Base-by-base conservation (phyloP, 2,797 vertebrate species). In the Anas flavirostris region DNA sequence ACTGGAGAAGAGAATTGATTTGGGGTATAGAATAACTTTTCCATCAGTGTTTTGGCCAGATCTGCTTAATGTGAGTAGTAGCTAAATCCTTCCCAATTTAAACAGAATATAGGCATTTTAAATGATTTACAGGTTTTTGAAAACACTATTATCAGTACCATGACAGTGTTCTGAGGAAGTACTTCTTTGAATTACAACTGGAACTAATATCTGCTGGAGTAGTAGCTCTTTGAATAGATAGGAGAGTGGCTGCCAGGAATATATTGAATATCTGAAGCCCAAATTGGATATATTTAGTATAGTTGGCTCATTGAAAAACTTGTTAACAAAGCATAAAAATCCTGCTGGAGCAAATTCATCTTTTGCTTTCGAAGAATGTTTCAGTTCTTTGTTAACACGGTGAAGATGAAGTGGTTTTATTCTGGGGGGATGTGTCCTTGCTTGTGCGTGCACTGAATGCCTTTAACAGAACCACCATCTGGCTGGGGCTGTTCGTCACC, bases 231-330 rank as follows among this genome's bases (percentile, higher is more conserved):
- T 92, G 0, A 4, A 41, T 66, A 62, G 0, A 0, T 59, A 76
- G 69, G 46, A 84, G 70, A 84, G 31, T 69, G 75, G 89, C 85
- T 96, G 95, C 92, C 93, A 94, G 85, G 73, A 94, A 17, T 91
- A 90, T 88, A 86, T 88, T 86, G 92, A 86, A 73, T 90, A 81
- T 86, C 82, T 86, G 77, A 95, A 94, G 59, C 63, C 46, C 59
- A 63, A 37, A 90, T 78, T 91, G 74, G 77, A 78, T 88, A 23
- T 69, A 92, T 43, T 69, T 55, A 90, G 56, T 82, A 70, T 86
- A 14, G 46, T 7, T 95, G 89, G 92, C 92, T 95, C 80, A 86
- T 88, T 91, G 76, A 94, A 0, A 81, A 86, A 86, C 50, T 81
- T 90, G 53, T 16, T 91, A 88, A 59, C 62, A 81, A 86, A 90